These are phyloP conservation scores for Emydura subglobosa DNA, from an alignment of 2,113 vertebrate species.

Conservation along the genomic window DNA sequence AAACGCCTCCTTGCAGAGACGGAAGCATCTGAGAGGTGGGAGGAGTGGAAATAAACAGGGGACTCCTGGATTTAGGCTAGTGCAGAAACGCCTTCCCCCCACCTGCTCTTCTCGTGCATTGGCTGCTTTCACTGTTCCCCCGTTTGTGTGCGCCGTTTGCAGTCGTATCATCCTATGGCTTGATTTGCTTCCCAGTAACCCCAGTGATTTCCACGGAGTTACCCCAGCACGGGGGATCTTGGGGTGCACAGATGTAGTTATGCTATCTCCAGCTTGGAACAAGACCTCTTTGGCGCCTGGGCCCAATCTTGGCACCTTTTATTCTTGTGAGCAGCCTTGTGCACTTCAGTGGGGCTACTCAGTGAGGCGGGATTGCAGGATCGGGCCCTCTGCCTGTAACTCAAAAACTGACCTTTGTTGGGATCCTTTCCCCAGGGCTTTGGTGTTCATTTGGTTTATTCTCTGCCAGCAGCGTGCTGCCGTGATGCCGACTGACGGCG, in stretches of 20 bases:
- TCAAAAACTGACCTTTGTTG: constrained; percentile 32
- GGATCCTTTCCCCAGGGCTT: neutral
- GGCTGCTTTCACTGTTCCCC: neutral
- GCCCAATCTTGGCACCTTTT: constrained; percentile 66
- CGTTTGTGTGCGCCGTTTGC: neutral
- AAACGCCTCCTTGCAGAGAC: neutral
- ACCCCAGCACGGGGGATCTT: rapidly evolving
- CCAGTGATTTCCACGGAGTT: neutral
- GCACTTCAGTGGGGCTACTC: constrained; percentile 64
- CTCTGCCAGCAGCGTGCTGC: neutral
- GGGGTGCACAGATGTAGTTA: neutral
- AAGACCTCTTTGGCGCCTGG: constrained; percentile 59
- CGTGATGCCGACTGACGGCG: neutral
- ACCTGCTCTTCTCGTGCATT: neutral
- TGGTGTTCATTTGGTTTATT: neutral
- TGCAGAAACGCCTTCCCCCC: neutral
- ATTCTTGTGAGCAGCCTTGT: constrained; percentile 70
- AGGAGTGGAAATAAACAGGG: neutral
- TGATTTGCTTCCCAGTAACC: neutral
- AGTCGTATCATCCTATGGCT: neutral
- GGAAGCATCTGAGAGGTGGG: neutral
- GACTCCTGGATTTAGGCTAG: neutral
- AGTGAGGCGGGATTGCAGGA: constrained; percentile 71
- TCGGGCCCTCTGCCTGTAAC: constrained; percentile 65
- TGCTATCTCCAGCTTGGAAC: neutral